Conservation (phyloP, 2,888 invertebrate genomes). For the Dolichomitus sp. region DNA sequence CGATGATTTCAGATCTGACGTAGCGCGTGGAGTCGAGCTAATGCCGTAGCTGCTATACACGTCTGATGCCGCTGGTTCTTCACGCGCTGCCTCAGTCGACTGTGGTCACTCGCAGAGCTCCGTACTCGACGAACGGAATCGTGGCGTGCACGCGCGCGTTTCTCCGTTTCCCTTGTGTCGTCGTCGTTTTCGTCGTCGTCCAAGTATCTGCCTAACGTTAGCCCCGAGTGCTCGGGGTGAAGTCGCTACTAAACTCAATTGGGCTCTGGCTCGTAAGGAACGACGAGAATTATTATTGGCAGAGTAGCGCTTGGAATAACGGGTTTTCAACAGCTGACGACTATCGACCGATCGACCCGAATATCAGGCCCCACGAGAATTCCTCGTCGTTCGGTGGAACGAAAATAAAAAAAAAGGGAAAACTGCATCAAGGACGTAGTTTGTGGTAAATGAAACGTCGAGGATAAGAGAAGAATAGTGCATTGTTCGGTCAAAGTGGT, state of each 20-base stretch:
- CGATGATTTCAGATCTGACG: slow-evolving; percentile 64
- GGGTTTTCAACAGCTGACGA: slow-evolving; percentile 33
- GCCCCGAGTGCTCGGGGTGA: background rate
- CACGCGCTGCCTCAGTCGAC: slow-evolving; percentile 53
- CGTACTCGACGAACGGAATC: slow-evolving; percentile 46
- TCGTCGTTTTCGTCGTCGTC: background rate
- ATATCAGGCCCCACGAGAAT: slow-evolving; percentile 6
- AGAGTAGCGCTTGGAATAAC: background rate
- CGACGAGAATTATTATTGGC: slow-evolving; percentile 2
- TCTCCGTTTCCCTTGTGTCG: background rate
- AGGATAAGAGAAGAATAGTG: background rate
- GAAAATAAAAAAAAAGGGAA: background rate
- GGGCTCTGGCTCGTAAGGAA: background rate
- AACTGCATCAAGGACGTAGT: background rate
- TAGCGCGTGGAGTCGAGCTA: slow-evolving; percentile 32
- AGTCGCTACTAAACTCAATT: background rate
- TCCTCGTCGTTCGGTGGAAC: background rate
- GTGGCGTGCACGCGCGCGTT: slow-evolving; percentile 14
- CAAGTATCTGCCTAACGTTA: background rate
- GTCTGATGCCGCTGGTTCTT: slow-evolving; percentile 37
- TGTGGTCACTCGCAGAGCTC: slow-evolving; percentile 55
- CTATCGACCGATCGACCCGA: slow-evolving; percentile 28
- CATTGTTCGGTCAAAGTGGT: background rate
- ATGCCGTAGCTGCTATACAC: slow-evolving; percentile 19
- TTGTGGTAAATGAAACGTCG: background rate